Percentiles rank a stretch among this genome's conserved stretches.
phyloP scores from a whole-genome alignment of 2,113 vertebrate species.

The Bettongia penicillata region DNA sequence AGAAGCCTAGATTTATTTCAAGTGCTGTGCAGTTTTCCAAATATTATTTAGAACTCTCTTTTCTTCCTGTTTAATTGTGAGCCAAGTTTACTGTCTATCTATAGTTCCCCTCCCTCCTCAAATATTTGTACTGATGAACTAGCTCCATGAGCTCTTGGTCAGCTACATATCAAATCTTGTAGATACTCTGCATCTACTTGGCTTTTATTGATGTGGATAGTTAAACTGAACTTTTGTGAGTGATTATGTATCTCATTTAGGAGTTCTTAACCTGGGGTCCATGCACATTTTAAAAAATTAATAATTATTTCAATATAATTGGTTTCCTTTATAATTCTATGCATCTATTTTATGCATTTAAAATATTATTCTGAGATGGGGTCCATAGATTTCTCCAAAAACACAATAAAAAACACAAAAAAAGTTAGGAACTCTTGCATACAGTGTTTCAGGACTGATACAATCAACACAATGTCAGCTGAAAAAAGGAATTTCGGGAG shows the following conservation, averaged over 20 bases:
- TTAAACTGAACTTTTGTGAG: not conserved
- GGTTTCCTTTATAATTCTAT: not conserved
- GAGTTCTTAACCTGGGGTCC: not conserved
- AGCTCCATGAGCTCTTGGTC: not conserved
- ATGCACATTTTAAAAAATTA: not conserved
- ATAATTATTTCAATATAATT: not conserved
- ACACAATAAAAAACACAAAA: not conserved
- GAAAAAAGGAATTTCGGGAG: not conserved
- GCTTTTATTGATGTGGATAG: not conserved
- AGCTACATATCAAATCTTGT: not conserved
- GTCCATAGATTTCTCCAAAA: not conserved
- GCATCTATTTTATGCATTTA: not conserved
- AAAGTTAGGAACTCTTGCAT: not conserved
- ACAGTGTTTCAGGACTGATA: not conserved
- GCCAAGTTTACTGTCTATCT: not conserved
- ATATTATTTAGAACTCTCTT: not conserved
- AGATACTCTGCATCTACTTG: not conserved
- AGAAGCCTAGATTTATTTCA: not conserved
- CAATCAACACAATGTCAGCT: not conserved
- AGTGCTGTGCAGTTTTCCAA: not conserved
- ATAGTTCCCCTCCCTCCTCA: not conserved
- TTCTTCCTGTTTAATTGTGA: not conserved
- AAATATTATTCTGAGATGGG: not conserved
- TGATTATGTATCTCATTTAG: not conserved
- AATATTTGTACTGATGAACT: not conserved